Percentiles rank a stretch among this genome's conserved stretches.
These are phyloP conservation scores for Netelia virgata DNA, from an alignment of 2,888 invertebrate species.

Conservation along the genomic window DNA sequence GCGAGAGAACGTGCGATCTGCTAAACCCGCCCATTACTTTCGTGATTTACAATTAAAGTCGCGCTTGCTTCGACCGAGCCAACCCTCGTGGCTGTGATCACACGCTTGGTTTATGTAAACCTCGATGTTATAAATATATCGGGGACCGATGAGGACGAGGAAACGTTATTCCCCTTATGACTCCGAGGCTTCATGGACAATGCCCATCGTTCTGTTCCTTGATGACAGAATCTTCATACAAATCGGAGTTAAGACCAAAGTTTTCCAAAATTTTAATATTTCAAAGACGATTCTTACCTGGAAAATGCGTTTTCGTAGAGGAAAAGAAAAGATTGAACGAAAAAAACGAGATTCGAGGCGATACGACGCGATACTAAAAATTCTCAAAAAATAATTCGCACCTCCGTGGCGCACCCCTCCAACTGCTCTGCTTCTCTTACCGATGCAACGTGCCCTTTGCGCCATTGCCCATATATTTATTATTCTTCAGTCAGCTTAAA, in stretches of 20 bases:
- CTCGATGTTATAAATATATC: slow-evolving; percentile 49
- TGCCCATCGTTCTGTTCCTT: background rate
- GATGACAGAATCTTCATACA: background rate
- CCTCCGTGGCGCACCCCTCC: background rate
- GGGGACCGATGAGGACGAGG: slow-evolving; percentile 18
- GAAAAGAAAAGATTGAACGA: too few relatives aligned
- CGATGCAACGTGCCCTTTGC: slow-evolving; percentile 17
- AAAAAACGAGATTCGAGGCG: too few relatives aligned
- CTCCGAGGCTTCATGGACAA: background rate
- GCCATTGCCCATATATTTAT: slow-evolving; percentile 52
- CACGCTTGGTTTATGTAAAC: slow-evolving; percentile 55
- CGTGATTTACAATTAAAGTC: slow-evolving; percentile 69
- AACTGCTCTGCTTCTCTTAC: background rate
- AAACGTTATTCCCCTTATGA: slow-evolving; percentile 33
- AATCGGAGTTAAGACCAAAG: too few relatives aligned
- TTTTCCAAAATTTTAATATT: too few relatives aligned
- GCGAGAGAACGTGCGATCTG: slow-evolving; percentile 37
- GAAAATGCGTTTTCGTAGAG: too few relatives aligned
- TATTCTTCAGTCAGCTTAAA: slow-evolving; percentile 55
- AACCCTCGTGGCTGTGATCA: slow-evolving; percentile 50
- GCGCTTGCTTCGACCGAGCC: slow-evolving; percentile 36
- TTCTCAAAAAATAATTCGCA: slow-evolving; percentile 20
- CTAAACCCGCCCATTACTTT: slow-evolving; percentile 67
- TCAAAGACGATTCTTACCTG: too few relatives aligned
- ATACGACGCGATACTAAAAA: background rate